Evolutionary conservation across 2,888 invertebrate genomes (phyloP), one percentile per base, ranked within the genome.

Genomic region (Cheiracanthium punctorium): DNA sequence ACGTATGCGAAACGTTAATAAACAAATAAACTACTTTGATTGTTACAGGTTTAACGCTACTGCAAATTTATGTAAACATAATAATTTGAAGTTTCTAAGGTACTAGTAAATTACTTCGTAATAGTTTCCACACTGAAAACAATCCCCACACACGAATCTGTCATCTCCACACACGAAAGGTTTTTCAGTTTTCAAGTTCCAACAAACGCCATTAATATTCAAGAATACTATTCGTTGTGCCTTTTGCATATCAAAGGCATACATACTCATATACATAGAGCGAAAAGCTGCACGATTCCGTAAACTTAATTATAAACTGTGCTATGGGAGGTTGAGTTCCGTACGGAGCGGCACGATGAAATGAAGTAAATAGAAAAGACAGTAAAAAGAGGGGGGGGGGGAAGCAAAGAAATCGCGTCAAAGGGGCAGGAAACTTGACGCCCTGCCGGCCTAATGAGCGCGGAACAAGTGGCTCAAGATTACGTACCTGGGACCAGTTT

Each of bases 371-470:
- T 33, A 33, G 32, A 33, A 69, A 67, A n/a, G 28, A 33, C 70
- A 33, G n/a, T 32, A n/a, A 43, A 73, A 48, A 30, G 48, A 33
- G 4, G 41, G 41, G 41, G 24, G 32, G 64, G 14, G 64, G 41
- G 28, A 1, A 32, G 28, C n/a, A 48, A 41, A 48, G 52, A 80
- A 37, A 71, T 71, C 71, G 82, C 77, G 82, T 84, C 82, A 84
- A 84, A 84, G 82, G 82, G 82, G 82, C 77, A 65, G 82, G 77
- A 48, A 48, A 43, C 72, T 82, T 82, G 77, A 82, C 82, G 82
- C 82, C 77, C 77, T 77, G 67, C 77, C 72, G 76, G 48, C 82
- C 64, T 82, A 82, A 82, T 82, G 77, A 82, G 82, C 73, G 52
- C 52, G 77, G 71, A 77, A 84, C 82, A 84, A 84, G 82, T 77